Base-by-base conservation (phyloP, 2,888 invertebrate genomes). In the Arge pagana region DNA sequence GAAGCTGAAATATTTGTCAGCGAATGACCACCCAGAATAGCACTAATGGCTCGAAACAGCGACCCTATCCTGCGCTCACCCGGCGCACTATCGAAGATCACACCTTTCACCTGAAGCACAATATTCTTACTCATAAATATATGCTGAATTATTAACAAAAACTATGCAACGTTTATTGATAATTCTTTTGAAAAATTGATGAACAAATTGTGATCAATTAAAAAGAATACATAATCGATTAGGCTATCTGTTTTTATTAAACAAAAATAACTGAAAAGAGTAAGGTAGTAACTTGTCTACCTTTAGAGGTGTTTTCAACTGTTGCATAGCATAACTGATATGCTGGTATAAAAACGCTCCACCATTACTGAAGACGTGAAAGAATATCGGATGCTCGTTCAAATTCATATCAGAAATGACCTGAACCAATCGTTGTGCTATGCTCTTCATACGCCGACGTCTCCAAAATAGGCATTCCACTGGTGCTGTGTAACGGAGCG, bases 341-440 rank as follows among this genome's bases (percentile, higher is more conserved):
- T 86, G 84, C 57, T 84, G 84, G 70, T 88, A 89, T 7, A 88
- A 78, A 66, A 84, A 84, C 3, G 86, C 84, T 13, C 89, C 89
- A n/a, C 88, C 86, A 68, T 89, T 89, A 56, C 88, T 88, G 70
- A 89, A 89, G 51, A 86, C 81, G 65, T 89, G 89, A 68, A 89
- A 84, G 56, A 89, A 83, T 48, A 89, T 80, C 4, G 88, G 88
- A 73, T 88, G 87, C 26, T 82, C 81, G 67, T 86, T 83, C 54
- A 88, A 81, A 64, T 83, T 84, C 76, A 86, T 81, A 55, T 89
- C 88, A 36, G 79, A 73, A 48, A 89, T 78, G 16, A 87, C 75
- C 66, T 85, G 84, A 3, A 87, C 78, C 35, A 89, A 77, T 65
- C 85, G 83, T 59, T 81, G 81, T 3, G 86, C 87, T 52, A 86